These are phyloP conservation scores for Omphaloscelis lunosa DNA, from an alignment of 2,888 invertebrate species.

Conservation along the genomic window DNA sequence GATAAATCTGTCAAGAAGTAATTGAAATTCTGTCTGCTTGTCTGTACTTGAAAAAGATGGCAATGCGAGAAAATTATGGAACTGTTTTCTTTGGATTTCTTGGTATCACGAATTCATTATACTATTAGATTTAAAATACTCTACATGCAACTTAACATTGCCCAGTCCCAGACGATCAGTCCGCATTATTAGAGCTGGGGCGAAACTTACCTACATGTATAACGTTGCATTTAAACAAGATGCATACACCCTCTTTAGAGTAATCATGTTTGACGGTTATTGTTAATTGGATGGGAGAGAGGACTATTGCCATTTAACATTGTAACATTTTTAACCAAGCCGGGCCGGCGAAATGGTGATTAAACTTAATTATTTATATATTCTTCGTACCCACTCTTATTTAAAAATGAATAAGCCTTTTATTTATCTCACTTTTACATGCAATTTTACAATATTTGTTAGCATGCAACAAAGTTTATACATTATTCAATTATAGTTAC, in stretches of 20 bases:
- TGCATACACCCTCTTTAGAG: conserved; percentile 11
- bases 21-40: conserved; percentile 33
- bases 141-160: neutral
- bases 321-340: neutral
- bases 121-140: neutral
- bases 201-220: neutral
- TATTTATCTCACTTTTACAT: neutral
- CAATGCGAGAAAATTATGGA: conserved; percentile 3
- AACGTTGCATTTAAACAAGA: conserved; percentile 14
- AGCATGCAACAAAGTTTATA: neutral
- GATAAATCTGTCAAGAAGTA: conserved; percentile 50
- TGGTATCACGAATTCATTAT: neutral
- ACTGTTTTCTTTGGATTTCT: neutral
- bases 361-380: neutral
- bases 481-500: neutral
- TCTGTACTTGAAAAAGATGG: conserved; percentile 19
- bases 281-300: neutral
- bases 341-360: neutral
- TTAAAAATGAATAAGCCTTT: neutral
- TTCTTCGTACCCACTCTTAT: neutral
- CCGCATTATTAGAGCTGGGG: neutral
- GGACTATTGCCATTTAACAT: neutral
- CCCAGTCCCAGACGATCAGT: neutral
- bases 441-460: neutral
- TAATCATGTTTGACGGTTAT: conserved; percentile 22